phyloP scores from a whole-genome alignment of 2,888 invertebrate species.

The Spicauda simplicius region DNA sequence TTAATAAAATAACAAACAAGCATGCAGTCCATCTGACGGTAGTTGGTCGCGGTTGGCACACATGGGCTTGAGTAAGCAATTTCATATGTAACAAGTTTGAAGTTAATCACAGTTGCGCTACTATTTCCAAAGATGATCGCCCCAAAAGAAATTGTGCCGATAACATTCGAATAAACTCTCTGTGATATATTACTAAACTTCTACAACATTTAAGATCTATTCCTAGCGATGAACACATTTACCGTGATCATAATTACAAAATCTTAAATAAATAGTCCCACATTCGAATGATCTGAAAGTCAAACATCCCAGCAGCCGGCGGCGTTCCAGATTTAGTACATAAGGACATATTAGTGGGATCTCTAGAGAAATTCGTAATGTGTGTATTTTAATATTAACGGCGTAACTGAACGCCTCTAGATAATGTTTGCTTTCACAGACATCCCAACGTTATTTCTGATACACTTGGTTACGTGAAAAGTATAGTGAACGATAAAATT shows the following conservation, averaged over 20 bases:
- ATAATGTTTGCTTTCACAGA: background rate
- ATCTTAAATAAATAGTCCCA: background rate
- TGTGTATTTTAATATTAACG: conserved; percentile 3
- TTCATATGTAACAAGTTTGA: too few relatives aligned
- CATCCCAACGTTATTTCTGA: background rate
- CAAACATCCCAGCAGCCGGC: background rate
- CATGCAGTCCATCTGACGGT: too few relatives aligned
- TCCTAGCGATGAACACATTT: background rate
- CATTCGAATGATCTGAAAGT: background rate
- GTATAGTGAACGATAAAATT: background rate
- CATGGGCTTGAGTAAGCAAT: too few relatives aligned
- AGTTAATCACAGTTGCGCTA: too few relatives aligned
- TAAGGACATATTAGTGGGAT: background rate
- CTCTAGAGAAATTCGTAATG: background rate
- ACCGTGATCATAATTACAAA: background rate
- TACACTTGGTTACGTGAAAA: background rate
- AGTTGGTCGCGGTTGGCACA: too few relatives aligned
- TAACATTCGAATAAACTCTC: too few relatives aligned
- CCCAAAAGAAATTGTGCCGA: too few relatives aligned
- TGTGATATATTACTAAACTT: too few relatives aligned
- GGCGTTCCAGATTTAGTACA: background rate
- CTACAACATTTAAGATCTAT: background rate
- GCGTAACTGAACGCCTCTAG: background rate
- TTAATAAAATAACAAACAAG: too few relatives aligned
- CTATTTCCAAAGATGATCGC: too few relatives aligned